Evolutionary conservation across 2,888 invertebrate species (phyloP), one percentile per base, ranked within the genome.

Genomic region (Thymelicus sylvestris): DNA sequence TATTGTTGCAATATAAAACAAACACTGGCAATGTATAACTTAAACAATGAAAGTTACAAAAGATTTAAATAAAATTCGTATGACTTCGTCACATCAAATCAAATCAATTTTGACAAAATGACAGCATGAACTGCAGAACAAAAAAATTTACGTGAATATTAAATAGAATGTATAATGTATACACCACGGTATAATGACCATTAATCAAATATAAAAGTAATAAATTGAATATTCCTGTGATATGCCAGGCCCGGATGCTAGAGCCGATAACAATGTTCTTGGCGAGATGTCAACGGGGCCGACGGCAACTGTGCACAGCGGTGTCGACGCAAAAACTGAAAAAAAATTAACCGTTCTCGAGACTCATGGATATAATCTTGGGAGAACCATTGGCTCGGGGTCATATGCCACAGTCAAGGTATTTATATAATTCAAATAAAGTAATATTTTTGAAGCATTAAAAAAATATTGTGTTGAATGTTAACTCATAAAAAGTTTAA

Each of bases 321-420:
- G 88, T 64, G 89, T 88, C 65, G 92, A 90, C 78, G 85, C 90
- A 52, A 92, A 91, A 81, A 72, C 88, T 74, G 93, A 93, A 75
- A 85, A 87, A 75, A 93, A 93, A 81, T 83, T 94, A 76, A 96
- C 96, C n/a, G 96, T 97, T 62, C 94, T 97, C 48, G 96, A 97
- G 88, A 95, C 95, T 39, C 97, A 97, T 86, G 97, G 97, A 74
- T 97, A 97, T 79, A 94, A 94, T 67, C 89, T 97, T 69, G 97
- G 97, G 19, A 95, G 96, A 83, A 96, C 96, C 6, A 96, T 97
- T 77, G 97, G 97, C 6, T 95, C 95, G n/a, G 97, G 97, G 24
- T 97, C 97, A 52, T 97, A 97, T 88, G 97, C 97, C 59, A 97
- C 96, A 66, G 97, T 97, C 10, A 96, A 97, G 94, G 96, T 96